Conservation (phyloP, 2,888 invertebrate species). For the Phlogophora meticulosa region DNA sequence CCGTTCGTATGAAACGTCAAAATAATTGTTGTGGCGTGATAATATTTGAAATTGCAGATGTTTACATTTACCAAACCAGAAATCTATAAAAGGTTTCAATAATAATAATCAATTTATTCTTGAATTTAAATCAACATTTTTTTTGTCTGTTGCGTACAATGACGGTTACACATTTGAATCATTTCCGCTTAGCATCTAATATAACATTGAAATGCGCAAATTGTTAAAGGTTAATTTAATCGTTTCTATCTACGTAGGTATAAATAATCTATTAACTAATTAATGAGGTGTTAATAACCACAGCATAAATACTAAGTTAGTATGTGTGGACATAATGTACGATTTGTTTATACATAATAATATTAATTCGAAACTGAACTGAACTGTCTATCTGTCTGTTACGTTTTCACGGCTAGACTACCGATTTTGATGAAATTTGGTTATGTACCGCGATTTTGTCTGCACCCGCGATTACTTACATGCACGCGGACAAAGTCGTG, state of each 20-base stretch:
- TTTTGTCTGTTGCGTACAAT: neutral
- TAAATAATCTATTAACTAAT: neutral
- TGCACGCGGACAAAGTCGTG: too few relatives aligned
- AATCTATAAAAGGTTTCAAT: neutral
- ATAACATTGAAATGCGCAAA: neutral
- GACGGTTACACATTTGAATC: neutral
- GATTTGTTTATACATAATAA: neutral
- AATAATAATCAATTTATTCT: constrained; percentile 9
- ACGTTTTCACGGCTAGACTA: too few relatives aligned
- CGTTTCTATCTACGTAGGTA: neutral
- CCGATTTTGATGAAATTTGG: too few relatives aligned
- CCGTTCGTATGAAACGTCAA: too few relatives aligned
- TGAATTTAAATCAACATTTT: neutral
- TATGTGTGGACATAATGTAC: neutral
- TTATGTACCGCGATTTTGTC: too few relatives aligned
- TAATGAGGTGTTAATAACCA: neutral
- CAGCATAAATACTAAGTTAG: neutral
- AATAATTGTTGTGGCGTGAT: too few relatives aligned
- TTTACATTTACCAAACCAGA: neutral
- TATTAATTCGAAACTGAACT: too few relatives aligned
- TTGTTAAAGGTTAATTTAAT: neutral
- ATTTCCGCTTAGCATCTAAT: neutral
- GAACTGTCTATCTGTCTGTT: too few relatives aligned
- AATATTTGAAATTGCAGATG: too few relatives aligned
- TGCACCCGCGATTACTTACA: too few relatives aligned